Evolutionary conservation across 2,888 invertebrate species (phyloP), one percentile per base, ranked within the genome.

Genomic region (Dendrolimus pini): DNA sequence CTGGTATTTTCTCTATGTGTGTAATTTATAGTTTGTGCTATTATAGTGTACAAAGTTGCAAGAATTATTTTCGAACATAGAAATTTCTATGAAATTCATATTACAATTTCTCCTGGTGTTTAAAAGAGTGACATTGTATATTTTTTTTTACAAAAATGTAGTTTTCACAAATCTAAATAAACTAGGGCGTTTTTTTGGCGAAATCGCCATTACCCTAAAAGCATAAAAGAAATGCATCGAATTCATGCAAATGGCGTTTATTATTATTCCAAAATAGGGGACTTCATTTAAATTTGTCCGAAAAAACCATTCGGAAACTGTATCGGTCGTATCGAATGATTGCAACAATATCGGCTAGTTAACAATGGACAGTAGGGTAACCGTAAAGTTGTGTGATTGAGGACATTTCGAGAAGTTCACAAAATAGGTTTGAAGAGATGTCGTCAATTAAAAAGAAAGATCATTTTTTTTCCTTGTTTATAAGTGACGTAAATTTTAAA

Each of bases 261-360:
- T 74, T 80, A 78, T 82, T 82, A 72, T 75, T 76, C 71, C 62
- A 41, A 62, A 61, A 68, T 65, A 69, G 83, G 87, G 86, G 82
- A 80, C 70, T 77, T 82, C 85, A 87, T 89, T 89, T 83, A 89
- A 89, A 89, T 86, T 89, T 86, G 76, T 81, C 74, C 68, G 77
- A 80, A 87, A 85, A 85, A 87, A 82, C 41, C 66, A 63, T 68
- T 69, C 66, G 74, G 80, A 87, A 88, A 87, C 80, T 86, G 85
- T 89, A 89, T 84, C 89, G 89, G 81, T 83, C 85, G 84, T 84
- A 87, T 84, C 82, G 78, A 80, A 80, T 74, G 71, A 54, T 55
- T 66, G 73, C 66, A 75, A 86, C 85, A 86, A 84, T 85, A 80
- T 76, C 71, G 62, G 70, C 65, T 61, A 64, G 63, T 62, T 77